A percentile compares a stretch with the other conserved stretches of the same genome.
These are phyloP conservation scores for Osmerus eperlanus DNA, from an alignment of 2,113 vertebrate genomes.

Conservation along the genomic window DNA sequence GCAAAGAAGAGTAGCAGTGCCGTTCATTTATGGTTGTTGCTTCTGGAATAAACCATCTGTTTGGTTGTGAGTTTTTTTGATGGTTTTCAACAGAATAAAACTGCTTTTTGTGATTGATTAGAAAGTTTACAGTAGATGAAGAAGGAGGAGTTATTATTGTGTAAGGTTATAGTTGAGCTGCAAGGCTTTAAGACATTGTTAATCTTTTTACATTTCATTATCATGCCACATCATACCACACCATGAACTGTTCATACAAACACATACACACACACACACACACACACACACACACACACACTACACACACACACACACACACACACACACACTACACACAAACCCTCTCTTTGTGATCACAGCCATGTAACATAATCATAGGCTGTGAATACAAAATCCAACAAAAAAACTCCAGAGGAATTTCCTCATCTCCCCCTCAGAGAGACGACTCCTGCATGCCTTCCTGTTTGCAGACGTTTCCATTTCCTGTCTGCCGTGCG, in stretches of 20 bases:
- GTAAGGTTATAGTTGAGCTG: too few species aligned
- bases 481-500: slow-evolving; percentile 38
- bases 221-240: too few species aligned
- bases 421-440: slow-evolving; percentile 21
- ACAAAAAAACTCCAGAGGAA: slow-evolving; percentile 28
- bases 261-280: too few species aligned
- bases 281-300: too few species aligned
- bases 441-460: slow-evolving; percentile 19
- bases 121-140: too few species aligned
- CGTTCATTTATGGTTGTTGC: slow-evolving; percentile 24
- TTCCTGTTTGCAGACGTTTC: slow-evolving; percentile 28
- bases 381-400: not conserved
- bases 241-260: too few species aligned
- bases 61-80: slow-evolving; percentile 36
- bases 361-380: slow-evolving; percentile 8
- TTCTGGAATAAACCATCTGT: slow-evolving; percentile 50
- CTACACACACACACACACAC: too few species aligned
- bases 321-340: too few species aligned
- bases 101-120: not conserved
- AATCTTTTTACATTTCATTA: too few species aligned
- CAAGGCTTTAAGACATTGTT: too few species aligned
- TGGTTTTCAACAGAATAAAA: slow-evolving; percentile 2
- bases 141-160: too few species aligned
- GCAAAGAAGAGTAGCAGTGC: slow-evolving; percentile 35
- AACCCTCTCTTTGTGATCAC: not conserved